phyloP scores from a whole-genome alignment of 2,797 vertebrate genomes.

The Labeo calbasu region DNA sequence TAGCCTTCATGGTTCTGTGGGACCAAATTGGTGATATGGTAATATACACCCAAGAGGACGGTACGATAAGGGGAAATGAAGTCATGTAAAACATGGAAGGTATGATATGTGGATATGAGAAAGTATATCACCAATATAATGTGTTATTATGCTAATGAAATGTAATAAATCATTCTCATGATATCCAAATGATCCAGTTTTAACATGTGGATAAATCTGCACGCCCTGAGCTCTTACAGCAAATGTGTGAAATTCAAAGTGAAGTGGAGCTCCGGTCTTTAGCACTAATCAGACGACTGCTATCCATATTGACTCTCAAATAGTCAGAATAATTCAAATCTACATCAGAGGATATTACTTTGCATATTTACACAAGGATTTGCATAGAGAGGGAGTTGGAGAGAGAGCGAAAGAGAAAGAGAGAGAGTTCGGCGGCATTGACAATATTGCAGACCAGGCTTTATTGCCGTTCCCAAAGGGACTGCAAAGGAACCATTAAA shows the following conservation, averaged over 20 bases:
- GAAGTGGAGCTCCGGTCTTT: conserved; percentile 52
- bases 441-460: conserved; percentile 58
- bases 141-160: conserved; percentile 63
- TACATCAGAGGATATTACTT: conserved; percentile 59
- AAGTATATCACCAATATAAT: conserved; percentile 52
- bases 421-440: conserved; percentile 44
- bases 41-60: conserved; percentile 44
- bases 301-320: conserved; percentile 60
- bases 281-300: conserved; percentile 57
- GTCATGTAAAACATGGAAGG: conserved; percentile 44
- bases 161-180: conserved; percentile 50
- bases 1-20: conserved; percentile 34
- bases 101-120: conserved; percentile 48
- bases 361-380: conserved; percentile 61
- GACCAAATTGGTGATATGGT: conserved; percentile 44
- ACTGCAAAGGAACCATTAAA: conserved; percentile 63
- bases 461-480: conserved; percentile 58
- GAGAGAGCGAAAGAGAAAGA: conserved; percentile 30
- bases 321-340: conserved; percentile 59
- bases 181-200: conserved; percentile 56
- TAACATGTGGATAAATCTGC: conserved; percentile 53
- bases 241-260: conserved; percentile 56
- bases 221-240: conserved; percentile 38
- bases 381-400: conserved; percentile 50
- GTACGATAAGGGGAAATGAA: conserved; percentile 51